A percentile compares a stretch with the other conserved stretches of the same genome.
Conservation (phyloP, 2,113 vertebrate genomes). For the Psettodes erumei region DNA sequence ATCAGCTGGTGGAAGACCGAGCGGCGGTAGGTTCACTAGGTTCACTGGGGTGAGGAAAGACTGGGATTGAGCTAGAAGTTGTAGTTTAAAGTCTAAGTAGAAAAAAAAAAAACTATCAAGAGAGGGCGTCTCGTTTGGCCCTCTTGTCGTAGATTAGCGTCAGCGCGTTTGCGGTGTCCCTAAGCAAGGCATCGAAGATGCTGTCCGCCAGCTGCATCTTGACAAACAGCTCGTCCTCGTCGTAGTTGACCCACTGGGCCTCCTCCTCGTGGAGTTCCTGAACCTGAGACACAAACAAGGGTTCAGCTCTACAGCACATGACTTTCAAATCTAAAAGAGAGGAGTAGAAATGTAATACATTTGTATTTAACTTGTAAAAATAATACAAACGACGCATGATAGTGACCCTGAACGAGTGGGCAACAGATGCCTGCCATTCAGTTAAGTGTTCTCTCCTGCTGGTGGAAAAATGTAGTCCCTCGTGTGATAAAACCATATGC, state of each 20-base stretch:
- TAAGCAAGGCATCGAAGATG: constrained; percentile 94
- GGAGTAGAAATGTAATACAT: neutral
- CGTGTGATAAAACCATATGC: neutral
- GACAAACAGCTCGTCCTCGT: constrained; percentile 95
- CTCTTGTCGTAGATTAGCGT: constrained; percentile 89
- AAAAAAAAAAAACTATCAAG: constrained; percentile 54
- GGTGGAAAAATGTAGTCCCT: neutral
- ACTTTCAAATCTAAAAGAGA: neutral
- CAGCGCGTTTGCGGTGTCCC: constrained; percentile 91
- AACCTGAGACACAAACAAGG: constrained; percentile 82
- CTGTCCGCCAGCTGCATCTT: constrained; percentile 98
- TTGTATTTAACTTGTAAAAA: neutral
- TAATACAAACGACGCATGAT: neutral
- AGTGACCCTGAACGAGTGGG: too few species aligned
- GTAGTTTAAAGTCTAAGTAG: constrained; percentile 14
- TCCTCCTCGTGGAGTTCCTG: constrained; percentile 98
- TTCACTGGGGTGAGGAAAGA: constrained; percentile 26
- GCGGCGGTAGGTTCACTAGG: constrained; percentile 40
- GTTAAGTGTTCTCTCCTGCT: neutral
- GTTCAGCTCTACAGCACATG: neutral
- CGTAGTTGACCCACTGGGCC: constrained; percentile 97
- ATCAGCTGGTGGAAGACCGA: constrained; percentile 77
- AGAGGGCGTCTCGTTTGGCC: constrained; percentile 66
- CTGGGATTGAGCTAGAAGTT: constrained; percentile 38
- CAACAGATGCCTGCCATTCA: neutral